Base-by-base conservation (phyloP, 2,888 invertebrate species). In the Perdita meconis region DNA sequence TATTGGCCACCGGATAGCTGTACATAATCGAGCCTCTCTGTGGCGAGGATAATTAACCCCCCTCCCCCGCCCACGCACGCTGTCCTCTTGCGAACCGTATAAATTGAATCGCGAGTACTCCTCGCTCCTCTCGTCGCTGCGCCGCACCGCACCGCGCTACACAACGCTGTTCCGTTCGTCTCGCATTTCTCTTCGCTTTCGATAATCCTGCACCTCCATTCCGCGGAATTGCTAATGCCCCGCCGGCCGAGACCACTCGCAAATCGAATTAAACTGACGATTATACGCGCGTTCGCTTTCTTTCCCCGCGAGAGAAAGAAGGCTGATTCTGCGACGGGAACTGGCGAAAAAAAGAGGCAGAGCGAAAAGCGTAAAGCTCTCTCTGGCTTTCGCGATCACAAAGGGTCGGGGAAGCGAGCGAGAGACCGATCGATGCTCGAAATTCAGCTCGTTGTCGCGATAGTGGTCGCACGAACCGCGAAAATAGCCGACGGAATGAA, bases 21-120 rank as follows among this genome's bases (percentile, higher is more conserved):
- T 66, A 72, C 67, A 70, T 84, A 84, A 82, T 84, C 80, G 75
- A 82, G 76, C 76, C 74, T 59, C 81, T 83, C 76, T 69, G 78
- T 56, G 82, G 79, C 75, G 47, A 59, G 67, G 73, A 75, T 84
- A 84, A 82, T 84, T 84, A 81, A 84, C 79, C 69, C 60, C 57
- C 60, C 55, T 16, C 36, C 19, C 61, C 34, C 61, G 47, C 19
- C 10, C 24, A 24, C 38, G 26, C 34, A n/a, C 38, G 53, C 53
- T 50, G 61, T 64, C 63, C 68, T 67, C 67, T 55, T 26, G 68
- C 78, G 69, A 69, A 66, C 72, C 73, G 70, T 68, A 67, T 72
- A 84, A 84, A 84, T 84, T 78, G 71, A 79, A 84, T 84, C 66
- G 66, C 70, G 57, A 60, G 70, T 70, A 60, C 68, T 61, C 72